Conservation (phyloP, 2,113 vertebrate species). For the Cyanistes caeruleus region DNA sequence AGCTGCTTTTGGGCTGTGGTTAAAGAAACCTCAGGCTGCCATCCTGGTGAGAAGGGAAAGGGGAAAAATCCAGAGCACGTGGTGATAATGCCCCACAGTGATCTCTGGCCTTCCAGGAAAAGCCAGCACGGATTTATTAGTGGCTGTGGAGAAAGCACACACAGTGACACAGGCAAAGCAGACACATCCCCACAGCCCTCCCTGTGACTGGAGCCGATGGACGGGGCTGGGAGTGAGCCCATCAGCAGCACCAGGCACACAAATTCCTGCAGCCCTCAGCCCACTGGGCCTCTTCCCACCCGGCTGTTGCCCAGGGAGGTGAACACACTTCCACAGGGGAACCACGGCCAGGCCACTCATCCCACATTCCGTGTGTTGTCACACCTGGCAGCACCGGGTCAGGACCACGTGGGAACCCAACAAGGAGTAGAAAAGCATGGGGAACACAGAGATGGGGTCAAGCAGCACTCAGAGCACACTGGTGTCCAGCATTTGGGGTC, state of each 20-base stretch:
- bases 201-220: accelerated
- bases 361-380: not conserved
- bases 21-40: not conserved
- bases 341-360: not conserved
- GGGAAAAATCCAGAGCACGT: not conserved
- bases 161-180: not conserved
- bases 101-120: not conserved
- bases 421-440: not conserved
- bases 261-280: not conserved
- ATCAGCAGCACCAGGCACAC: not conserved
- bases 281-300: not conserved
- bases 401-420: accelerated
- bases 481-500: not conserved
- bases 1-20: not conserved
- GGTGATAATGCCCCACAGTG: not conserved
- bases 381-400: accelerated
- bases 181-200: accelerated
- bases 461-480: not conserved
- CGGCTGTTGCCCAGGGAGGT: not conserved
- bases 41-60: accelerated
- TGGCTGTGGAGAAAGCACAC: accelerated
- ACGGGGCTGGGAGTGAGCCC: not conserved
- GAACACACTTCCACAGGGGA: accelerated
- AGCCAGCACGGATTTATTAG: accelerated
- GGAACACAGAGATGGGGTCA: not conserved